Base-by-base conservation (phyloP, 2,797 vertebrate genomes). In the Otus scops region DNA sequence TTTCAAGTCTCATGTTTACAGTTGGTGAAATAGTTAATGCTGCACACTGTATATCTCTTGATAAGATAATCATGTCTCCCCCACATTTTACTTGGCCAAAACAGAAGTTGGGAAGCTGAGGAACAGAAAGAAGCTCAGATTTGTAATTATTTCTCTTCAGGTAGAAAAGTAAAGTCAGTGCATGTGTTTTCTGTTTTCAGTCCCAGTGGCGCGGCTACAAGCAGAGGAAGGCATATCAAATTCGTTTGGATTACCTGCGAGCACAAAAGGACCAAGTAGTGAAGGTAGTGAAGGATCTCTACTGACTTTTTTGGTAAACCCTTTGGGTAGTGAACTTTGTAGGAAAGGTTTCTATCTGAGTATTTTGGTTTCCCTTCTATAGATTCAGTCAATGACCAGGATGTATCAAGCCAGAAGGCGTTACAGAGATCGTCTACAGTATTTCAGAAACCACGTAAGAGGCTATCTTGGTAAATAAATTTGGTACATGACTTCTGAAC, bases 361-460 rank as follows among this genome's bases (percentile, higher is more conserved):
- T 61, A 7, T 60, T 63, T 89, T 91, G 22, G 7, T 93, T 90
- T 50, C 43, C 24, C 56, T 75, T 76, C 88, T 67, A 24, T 95
- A 99, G 99, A 99, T 99, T 96, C 99, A 99, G 13, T 98, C 99
- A 7, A 96, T 99, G 98, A 98, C 99, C 53, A 98, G 99, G 95
- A 99, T 99, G 99, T 98, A 99, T 86, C 99, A 99, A 94, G 99
- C 99, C 87, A 98, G 99, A 94, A 99, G 98, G 97, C 99, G 98
- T 61, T 99, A 99, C 67, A 98, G 94, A 97, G 98, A 99, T 91
- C 99, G 99, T 19, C 98, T 99, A 2, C 98, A 99, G 96, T 99
- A 99, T 97, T 99, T 99, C 98, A 96, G 97, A 91, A 99, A 99
- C 88, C 99, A 99, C 0, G 99, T 99, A 96, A 98, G 99, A 94